These are phyloP conservation scores for Osmerus mordax DNA, from an alignment of 2,113 vertebrate genomes.

Conservation along the genomic window DNA sequence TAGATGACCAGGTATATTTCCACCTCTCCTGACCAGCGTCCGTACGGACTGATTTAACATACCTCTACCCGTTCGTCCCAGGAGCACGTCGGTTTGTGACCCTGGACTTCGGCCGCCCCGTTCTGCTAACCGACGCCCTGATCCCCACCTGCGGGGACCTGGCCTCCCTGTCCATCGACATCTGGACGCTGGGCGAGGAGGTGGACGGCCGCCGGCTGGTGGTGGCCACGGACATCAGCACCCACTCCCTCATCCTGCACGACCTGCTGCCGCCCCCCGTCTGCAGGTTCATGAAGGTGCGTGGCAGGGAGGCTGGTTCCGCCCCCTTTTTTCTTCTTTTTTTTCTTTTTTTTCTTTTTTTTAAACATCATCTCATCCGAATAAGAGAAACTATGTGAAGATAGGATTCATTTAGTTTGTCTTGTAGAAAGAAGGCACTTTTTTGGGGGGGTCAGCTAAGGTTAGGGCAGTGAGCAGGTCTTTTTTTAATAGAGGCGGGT, in stretches of 20 bases:
- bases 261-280: slow-evolving; percentile 94
- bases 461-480: too few relatives aligned
- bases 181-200: slow-evolving; percentile 98
- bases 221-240: slow-evolving; percentile 97
- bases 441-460: too few relatives aligned
- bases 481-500: too few relatives aligned
- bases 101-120: slow-evolving; percentile 92
- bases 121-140: slow-evolving; percentile 90
- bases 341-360: too few relatives aligned
- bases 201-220: slow-evolving; percentile 94
- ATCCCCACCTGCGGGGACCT: slow-evolving; percentile 96
- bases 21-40: background rate
- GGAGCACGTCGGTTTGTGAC: slow-evolving; percentile 97
- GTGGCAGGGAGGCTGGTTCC: background rate
- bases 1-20: too few relatives aligned
- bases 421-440: too few relatives aligned
- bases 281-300: slow-evolving; percentile 98
- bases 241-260: slow-evolving; percentile 95
- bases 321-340: too few relatives aligned
- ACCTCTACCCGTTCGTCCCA: slow-evolving; percentile 42
- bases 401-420: too few relatives aligned
- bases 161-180: slow-evolving; percentile 96
- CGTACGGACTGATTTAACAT: background rate
- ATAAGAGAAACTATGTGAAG: too few relatives aligned
- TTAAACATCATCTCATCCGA: too few relatives aligned